Evolutionary conservation across 2,797 vertebrate species (phyloP), one percentile per base, ranked within the genome.

Genomic region (Hylomyscus alleni): DNA sequence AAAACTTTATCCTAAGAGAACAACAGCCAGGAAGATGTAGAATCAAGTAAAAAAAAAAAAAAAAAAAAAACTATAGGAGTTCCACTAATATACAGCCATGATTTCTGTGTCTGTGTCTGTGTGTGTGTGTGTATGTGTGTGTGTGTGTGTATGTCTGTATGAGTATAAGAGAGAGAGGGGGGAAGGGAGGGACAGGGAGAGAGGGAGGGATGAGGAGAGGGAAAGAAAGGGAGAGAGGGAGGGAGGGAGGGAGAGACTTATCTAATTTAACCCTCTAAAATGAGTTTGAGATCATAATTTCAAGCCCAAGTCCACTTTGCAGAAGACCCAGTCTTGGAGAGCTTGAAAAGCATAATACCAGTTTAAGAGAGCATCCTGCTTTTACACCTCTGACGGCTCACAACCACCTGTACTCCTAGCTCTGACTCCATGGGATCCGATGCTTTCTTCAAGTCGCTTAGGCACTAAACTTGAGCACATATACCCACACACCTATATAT

Each of bases 311-410:
- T 85, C 29, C 85, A 62, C 14, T 50, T 54, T 91, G 80, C 52
- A 89, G 83, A 62, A 95, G 91, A 94, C 24, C 44, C 9, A 76
- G 54, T 15, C 52, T 92, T 69, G 40, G 24, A n/a, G 47, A 90
- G 5, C 12, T 47, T 65, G 91, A 95, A 15, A 37, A 91, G 14
- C 40, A 87, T 14, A 8, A 3, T 14, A 37, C 13, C 50, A 29
- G 15, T 54, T 84, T 40, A 87, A 40, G 50, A 87, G 50, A 3
- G 14, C 19, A 54, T 29, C 14, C 14, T 29, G 24, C 9, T 11
- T 72, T 40, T 72, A 50, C 22, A n/a, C 9, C 40, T 50, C 26
- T 47, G 29, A 15, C 13, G 22, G 10, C 10, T 65, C 58, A 54
- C 65, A 17, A 73, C 1, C 67, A 40, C 85, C 2, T 54, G 4